Percentiles rank a stretch among this genome's conserved stretches.
Evolutionary conservation across 2,888 invertebrate genomes (phyloP).

Genomic region (Ecliptopera silaceata): DNA sequence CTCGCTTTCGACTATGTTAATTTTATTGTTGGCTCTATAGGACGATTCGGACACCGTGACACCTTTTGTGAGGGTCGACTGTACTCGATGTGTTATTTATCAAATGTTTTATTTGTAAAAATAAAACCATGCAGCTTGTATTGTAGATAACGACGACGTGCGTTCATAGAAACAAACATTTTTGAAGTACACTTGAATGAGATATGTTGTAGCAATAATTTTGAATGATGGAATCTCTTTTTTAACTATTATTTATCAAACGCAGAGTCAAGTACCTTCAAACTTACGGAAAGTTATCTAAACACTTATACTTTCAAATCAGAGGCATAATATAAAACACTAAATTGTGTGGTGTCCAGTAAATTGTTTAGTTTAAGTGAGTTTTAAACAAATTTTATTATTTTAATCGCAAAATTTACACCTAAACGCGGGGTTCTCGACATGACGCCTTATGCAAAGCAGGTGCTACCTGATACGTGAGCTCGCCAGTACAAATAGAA

Average conservation of each 20-base stretch:
- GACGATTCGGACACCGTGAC: slow-evolving; percentile 72
- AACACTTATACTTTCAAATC: not conserved
- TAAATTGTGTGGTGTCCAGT: slow-evolving; percentile 41
- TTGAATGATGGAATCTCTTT: too few relatives aligned
- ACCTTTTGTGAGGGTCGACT: slow-evolving; percentile 66
- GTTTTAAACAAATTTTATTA: slow-evolving; percentile 71
- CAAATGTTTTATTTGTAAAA: slow-evolving; percentile 46
- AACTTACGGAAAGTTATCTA: too few relatives aligned
- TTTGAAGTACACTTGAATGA: too few relatives aligned
- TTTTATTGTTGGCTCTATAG: slow-evolving; percentile 76
- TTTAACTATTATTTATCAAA: too few relatives aligned
- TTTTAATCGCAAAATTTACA: slow-evolving; percentile 79
- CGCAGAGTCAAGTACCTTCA: too few relatives aligned
- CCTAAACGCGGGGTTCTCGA: slow-evolving; percentile 73
- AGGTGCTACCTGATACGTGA: slow-evolving; percentile 81
- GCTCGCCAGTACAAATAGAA: slow-evolving; percentile 48
- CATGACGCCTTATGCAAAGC: slow-evolving; percentile 82
- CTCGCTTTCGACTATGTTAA: slow-evolving; percentile 77
- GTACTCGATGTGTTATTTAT: slow-evolving; percentile 54
- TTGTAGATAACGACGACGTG: not conserved
- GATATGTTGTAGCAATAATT: too few relatives aligned
- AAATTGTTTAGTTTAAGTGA: slow-evolving; percentile 4
- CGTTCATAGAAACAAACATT: too few relatives aligned
- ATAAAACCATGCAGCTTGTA: slow-evolving; percentile 15
- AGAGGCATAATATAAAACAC: not conserved